Evolutionary conservation across 2,797 vertebrate species (phyloP).

Genomic region (Gila robusta): DNA sequence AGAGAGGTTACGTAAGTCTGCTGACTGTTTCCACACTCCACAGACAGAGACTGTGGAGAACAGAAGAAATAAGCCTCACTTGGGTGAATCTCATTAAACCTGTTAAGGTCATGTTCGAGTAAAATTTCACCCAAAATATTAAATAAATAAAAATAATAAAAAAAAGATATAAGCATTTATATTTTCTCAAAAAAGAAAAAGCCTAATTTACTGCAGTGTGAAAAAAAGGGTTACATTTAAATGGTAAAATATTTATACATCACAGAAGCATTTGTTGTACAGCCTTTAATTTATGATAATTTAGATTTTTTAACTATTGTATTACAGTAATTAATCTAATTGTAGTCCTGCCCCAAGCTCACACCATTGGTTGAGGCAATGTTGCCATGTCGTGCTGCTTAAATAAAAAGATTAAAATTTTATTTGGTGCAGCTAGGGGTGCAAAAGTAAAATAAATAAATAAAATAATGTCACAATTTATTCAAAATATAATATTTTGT

Average conservation of each 20-base stretch:
- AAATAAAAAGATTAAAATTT: not conserved
- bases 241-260: not conserved
- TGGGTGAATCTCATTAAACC: not conserved
- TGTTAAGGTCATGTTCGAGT: not conserved
- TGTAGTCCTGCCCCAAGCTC: not conserved
- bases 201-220: not conserved
- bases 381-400: not conserved
- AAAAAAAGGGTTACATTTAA: not conserved
- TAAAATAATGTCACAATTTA: not conserved
- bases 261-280: not conserved
- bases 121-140: not conserved
- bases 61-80: not conserved
- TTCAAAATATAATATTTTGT: not conserved
- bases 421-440: not conserved
- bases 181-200: not conserved
- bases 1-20: constrained; percentile 14
- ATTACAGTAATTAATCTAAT: not conserved
- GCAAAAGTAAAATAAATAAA: not conserved
- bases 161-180: not conserved
- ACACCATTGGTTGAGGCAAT: not conserved
- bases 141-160: not conserved
- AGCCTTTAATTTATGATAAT: not conserved
- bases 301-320: not conserved
- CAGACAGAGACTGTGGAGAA: not conserved
- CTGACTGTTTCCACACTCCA: constrained; percentile 8